Evolutionary conservation across 2,888 invertebrate genomes (phyloP).

Genomic region (Candidula unifasciata): DNA sequence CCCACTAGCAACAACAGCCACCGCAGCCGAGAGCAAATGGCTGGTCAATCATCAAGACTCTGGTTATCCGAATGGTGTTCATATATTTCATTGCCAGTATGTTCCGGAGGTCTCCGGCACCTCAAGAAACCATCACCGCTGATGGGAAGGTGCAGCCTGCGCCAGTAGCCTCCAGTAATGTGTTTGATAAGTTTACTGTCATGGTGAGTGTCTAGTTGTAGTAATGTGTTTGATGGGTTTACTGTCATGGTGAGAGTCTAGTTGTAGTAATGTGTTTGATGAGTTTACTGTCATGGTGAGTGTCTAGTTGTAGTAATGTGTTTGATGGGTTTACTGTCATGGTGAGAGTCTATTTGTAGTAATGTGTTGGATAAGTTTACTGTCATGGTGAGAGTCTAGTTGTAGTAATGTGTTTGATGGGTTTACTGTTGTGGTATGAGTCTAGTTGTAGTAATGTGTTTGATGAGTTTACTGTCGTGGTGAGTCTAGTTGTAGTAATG

Average conservation of each 20-base stretch:
- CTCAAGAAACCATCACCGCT: slow-evolving; percentile 78
- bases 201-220: slow-evolving; percentile 79
- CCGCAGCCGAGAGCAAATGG: slow-evolving; percentile 52
- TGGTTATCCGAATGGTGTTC: slow-evolving; percentile 91
- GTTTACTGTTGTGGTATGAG: too few species aligned
- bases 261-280: too few species aligned
- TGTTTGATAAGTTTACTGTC: slow-evolving; percentile 85
- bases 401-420: too few species aligned
- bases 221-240: too few species aligned
- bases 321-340: too few species aligned
- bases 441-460: too few species aligned
- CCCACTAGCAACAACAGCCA: slow-evolving; percentile 45
- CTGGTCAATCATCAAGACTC: slow-evolving; percentile 85
- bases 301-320: too few species aligned
- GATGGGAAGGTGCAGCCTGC: slow-evolving; percentile 52
- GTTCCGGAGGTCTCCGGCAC: slow-evolving; percentile 83
- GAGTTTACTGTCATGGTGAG: too few species aligned
- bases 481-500: too few species aligned
- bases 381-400: slow-evolving; percentile 80
- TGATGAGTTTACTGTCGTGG: too few species aligned
- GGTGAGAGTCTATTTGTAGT: too few species aligned
- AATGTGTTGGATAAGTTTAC: slow-evolving; percentile 85
- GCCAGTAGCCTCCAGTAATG: slow-evolving; percentile 69
- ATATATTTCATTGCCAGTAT: slow-evolving; percentile 95
- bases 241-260: too few species aligned